Percentiles rank a stretch among this genome's conserved stretches.
These are phyloP conservation scores for Eupithecia pulchellata DNA, from an alignment of 2,888 invertebrate genomes.

Conservation along the genomic window DNA sequence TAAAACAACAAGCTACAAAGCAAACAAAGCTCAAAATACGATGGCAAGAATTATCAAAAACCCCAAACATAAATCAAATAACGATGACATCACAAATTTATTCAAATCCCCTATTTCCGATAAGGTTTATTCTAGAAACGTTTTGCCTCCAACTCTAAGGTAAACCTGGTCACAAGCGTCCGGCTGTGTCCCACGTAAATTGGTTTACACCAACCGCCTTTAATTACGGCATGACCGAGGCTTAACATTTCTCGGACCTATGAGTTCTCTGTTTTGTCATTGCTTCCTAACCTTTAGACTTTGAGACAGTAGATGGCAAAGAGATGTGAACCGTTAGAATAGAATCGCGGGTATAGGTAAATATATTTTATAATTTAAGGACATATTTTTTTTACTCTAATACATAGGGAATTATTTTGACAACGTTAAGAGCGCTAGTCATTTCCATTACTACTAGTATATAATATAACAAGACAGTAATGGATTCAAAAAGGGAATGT, in stretches of 20 bases:
- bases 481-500: too few species aligned
- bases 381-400: too few species aligned
- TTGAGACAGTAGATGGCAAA: not conserved
- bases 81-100: constrained; percentile 5
- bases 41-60: not conserved
- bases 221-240: constrained; percentile 39
- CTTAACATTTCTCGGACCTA: constrained; percentile 15
- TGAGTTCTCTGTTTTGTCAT: not conserved
- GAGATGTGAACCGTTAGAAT: not conserved
- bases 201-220: constrained; percentile 36
- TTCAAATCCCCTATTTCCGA: constrained; percentile 6
- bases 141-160: constrained; percentile 7
- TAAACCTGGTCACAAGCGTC: constrained; percentile 21
- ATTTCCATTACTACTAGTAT: too few species aligned
- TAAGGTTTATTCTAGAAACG: constrained; percentile 4
- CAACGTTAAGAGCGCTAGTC: too few species aligned
- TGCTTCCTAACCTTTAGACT: not conserved
- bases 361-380: too few species aligned
- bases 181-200: constrained; percentile 31
- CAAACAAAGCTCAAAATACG: not conserved
- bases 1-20: too few species aligned
- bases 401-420: too few species aligned
- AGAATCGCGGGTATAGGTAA: not conserved
- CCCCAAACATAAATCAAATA: not conserved
- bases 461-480: too few species aligned